Conservation (phyloP, 1,140 invertebrate genomes). For the Pseudoatta argentina region DNA sequence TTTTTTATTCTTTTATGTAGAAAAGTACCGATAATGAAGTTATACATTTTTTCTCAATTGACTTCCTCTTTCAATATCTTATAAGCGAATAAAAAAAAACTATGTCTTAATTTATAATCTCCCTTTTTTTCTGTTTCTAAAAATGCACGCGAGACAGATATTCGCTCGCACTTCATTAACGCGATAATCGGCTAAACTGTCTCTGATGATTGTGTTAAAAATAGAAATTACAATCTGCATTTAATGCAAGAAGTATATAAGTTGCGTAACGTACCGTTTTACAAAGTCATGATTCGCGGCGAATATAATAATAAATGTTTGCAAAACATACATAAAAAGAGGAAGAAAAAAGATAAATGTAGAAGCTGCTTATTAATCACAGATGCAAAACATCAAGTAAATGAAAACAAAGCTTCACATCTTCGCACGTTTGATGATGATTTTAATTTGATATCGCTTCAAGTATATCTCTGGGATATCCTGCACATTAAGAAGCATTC, state of each 20-base stretch:
- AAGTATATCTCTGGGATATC: not conserved
- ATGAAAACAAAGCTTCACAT: conserved; percentile 10
- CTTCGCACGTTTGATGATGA: not conserved
- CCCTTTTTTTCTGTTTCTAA: not conserved
- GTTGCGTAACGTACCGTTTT: conserved; percentile 18
- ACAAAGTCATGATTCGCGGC: not conserved
- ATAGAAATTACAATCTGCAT: conserved; percentile 35
- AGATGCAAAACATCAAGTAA: not conserved
- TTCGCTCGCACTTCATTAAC: not conserved
- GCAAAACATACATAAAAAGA: conserved; percentile 11
- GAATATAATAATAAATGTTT: not conserved
- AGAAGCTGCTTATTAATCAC: conserved; percentile 13
- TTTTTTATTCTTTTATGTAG: conserved; percentile 13
- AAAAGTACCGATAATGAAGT: conserved; percentile 10
- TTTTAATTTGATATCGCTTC: not conserved
- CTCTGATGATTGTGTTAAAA: conserved; percentile 12
- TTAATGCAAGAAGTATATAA: not conserved
- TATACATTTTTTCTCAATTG: conserved; percentile 15
- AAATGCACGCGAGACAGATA: not conserved
- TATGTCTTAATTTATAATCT: not conserved
- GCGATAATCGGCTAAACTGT: not conserved
- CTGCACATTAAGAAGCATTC: not conserved
- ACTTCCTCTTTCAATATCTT: conserved; percentile 4
- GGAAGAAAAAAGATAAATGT: not conserved
- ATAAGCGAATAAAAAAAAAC: not conserved